Conservation (phyloP, 2,888 invertebrate species). For the Sinodicranocentrus sp. region DNA sequence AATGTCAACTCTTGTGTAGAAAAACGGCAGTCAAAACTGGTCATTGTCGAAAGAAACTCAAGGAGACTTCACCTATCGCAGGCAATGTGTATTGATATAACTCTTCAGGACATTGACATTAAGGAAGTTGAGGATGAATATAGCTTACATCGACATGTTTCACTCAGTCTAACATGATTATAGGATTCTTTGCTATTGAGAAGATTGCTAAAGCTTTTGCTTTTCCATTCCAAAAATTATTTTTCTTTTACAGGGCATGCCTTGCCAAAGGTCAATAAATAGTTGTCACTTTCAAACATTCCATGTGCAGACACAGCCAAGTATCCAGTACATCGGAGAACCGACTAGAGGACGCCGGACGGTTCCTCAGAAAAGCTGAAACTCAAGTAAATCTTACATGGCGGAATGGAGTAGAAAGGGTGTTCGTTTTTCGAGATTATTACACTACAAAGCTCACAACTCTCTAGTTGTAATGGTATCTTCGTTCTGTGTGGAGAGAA, state of each 20-base stretch:
- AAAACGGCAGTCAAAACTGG: slow-evolving; percentile 14
- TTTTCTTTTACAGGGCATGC: slow-evolving; percentile 42
- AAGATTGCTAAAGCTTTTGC: not conserved
- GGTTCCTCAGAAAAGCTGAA: slow-evolving; percentile 45
- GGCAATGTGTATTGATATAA: slow-evolving; percentile 40
- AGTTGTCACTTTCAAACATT: slow-evolving; percentile 62
- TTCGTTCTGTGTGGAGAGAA: not conserved
- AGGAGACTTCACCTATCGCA: slow-evolving; percentile 2
- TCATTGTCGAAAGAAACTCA: slow-evolving; percentile 14
- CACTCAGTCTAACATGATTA: not conserved
- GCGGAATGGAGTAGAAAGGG: not conserved
- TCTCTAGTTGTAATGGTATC: not conserved
- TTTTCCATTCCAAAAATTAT: slow-evolving; percentile 38
- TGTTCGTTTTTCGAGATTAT: not conserved
- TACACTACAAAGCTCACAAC: not conserved
- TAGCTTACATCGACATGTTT: not conserved
- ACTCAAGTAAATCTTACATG: slow-evolving; percentile 42
- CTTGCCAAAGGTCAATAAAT: slow-evolving; percentile 64
- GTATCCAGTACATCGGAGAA: not conserved
- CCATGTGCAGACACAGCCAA: not conserved
- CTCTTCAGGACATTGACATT: slow-evolving; percentile 53
- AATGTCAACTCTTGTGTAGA: slow-evolving; percentile 37
- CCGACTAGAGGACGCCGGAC: slow-evolving; percentile 27
- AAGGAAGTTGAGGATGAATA: too few species aligned
- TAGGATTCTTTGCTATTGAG: not conserved